phyloP scores from a whole-genome alignment of 2,797 vertebrate species.

The Parauchenoglanis punctatus region DNA sequence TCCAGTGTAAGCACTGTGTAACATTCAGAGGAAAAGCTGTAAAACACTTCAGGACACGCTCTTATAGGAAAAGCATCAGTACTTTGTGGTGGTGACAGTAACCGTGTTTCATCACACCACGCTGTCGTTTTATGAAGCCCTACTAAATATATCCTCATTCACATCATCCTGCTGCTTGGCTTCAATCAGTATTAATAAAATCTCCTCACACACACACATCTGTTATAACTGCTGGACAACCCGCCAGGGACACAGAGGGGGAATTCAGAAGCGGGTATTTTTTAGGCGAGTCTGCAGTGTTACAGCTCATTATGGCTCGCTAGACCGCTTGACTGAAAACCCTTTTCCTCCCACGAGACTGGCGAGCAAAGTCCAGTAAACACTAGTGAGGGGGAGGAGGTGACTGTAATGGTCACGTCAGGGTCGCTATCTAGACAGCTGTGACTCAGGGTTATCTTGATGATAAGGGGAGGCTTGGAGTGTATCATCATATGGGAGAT shows the following conservation, averaged over 20 bases:
- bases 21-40: not conserved
- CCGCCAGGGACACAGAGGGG: conserved; percentile 15
- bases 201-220: not conserved
- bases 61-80: not conserved
- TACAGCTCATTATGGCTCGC: conserved; percentile 34
- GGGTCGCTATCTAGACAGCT: conserved; percentile 52
- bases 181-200: conserved; percentile 5
- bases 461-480: conserved; percentile 62
- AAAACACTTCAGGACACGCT: not conserved
- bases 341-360: conserved; percentile 36
- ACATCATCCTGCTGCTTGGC: not conserved
- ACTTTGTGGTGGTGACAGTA: not conserved
- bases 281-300: conserved; percentile 41
- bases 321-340: conserved; percentile 28
- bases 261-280: not conserved
- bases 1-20: not conserved
- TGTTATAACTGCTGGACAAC: not conserved
- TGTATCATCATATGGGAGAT: conserved; percentile 34
- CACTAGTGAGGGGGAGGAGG: conserved; percentile 33
- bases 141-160: conserved; percentile 6
- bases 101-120: not conserved
- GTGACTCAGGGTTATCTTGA: conserved; percentile 64
- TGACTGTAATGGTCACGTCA: conserved; percentile 1
- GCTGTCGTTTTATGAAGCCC: not conserved
- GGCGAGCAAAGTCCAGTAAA: conserved; percentile 42